Percentiles rank a stretch among this genome's conserved stretches.
phyloP scores from a whole-genome alignment of 1,140 invertebrate species.

The Drosophila willistoni region DNA sequence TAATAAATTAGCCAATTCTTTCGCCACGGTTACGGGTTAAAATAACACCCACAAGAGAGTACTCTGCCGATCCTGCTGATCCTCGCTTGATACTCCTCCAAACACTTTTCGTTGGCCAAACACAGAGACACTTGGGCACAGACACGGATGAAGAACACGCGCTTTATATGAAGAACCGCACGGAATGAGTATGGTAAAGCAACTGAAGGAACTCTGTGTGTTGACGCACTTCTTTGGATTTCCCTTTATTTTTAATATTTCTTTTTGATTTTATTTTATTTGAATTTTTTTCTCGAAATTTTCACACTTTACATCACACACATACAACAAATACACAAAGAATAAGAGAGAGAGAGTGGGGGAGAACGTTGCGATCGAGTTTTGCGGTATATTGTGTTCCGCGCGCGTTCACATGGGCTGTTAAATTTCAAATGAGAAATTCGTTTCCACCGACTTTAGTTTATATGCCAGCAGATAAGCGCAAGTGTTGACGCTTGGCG shows the following conservation, averaged over 20 bases:
- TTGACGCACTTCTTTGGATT: conserved; percentile 43
- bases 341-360: not conserved
- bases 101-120: not conserved
- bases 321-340: conserved; percentile 2
- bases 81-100: not conserved
- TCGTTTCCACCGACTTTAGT: conserved; percentile 75
- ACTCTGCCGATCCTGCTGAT: conserved; percentile 30
- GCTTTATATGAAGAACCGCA: conserved; percentile 39
- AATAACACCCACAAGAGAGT: conserved; percentile 10
- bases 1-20: conserved; percentile 63
- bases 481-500: conserved; percentile 26
- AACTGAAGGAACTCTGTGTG: conserved; percentile 2
- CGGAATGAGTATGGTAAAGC: conserved; percentile 39
- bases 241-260: conserved; percentile 15
- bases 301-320: conserved; percentile 41
- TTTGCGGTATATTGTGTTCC: conserved; percentile 41
- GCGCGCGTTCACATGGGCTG: conserved; percentile 65
- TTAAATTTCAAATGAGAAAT: conserved; percentile 83
- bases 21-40: conserved; percentile 62
- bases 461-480: conserved; percentile 83
- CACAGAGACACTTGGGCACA: conserved; percentile 13
- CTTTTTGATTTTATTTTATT: conserved; percentile 32
- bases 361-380: conserved; percentile 27
- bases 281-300: conserved; percentile 35
- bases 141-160: conserved; percentile 1